Evolutionary conservation across 2,888 invertebrate genomes (phyloP).

Genomic region (Gari tellinella): DNA sequence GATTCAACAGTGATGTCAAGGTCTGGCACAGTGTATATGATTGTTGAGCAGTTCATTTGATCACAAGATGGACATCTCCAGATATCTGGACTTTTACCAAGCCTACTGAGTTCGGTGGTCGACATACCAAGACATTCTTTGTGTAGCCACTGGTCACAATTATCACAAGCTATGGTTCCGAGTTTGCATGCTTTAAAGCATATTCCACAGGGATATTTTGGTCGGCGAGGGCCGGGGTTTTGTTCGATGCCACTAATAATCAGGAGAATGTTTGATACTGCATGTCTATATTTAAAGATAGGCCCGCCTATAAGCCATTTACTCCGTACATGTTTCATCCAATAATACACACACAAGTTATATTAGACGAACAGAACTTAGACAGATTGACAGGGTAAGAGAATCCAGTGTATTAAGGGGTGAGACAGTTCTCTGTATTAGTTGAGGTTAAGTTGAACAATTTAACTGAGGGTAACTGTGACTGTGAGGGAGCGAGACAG

Average conservation of each 20-base stretch:
- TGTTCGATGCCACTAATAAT: no score
- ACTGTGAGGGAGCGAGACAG: no score
- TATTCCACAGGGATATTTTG: no score
- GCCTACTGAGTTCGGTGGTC: neutral
- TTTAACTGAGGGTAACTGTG: no score
- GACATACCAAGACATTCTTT: constrained; percentile 11
- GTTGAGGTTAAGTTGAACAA: no score
- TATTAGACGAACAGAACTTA: neutral
- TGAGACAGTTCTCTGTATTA: no score
- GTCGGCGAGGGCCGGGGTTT: no score
- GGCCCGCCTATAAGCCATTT: constrained; percentile 8
- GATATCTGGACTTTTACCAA: neutral
- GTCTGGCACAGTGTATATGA: constrained; percentile 5
- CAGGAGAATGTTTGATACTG: neutral
- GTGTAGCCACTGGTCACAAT: constrained; percentile 17
- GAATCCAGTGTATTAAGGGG: no score
- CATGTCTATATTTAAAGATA: neutral
- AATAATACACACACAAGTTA: neutral
- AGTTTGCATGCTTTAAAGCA: no score
- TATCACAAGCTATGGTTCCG: constrained; percentile 8
- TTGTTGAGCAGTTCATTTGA: neutral
- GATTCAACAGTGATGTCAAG: neutral
- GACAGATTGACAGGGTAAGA: constrained; percentile 1
- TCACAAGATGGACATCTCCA: constrained; percentile 17
- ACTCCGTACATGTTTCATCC: constrained; percentile 4